Percentiles rank a stretch among this genome's conserved stretches.
phyloP scores from a whole-genome alignment of 2,888 invertebrate species.

The Epistrophella euchroma region DNA sequence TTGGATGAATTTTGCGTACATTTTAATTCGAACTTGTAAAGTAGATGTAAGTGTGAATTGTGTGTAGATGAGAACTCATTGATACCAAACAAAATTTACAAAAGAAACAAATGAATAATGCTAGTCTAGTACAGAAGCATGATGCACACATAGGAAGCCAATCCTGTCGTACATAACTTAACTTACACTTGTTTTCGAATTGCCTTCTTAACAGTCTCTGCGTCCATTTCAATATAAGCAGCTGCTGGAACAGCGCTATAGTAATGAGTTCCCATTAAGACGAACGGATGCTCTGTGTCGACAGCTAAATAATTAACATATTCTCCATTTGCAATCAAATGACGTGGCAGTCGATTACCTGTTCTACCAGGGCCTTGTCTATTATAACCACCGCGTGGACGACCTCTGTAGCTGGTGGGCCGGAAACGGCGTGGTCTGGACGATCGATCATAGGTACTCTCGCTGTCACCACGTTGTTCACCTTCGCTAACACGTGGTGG shows the following conservation, averaged over 20 bases:
- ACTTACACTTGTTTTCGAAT: conserved; percentile 96
- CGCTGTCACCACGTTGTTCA: conserved; percentile 66
- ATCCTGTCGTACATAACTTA: conserved; percentile 32
- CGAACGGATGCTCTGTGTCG: conserved; percentile 81
- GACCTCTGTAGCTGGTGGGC: conserved; percentile 81
- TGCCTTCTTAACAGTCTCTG: conserved; percentile 90
- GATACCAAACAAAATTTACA: neutral
- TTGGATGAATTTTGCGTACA: too few species aligned
- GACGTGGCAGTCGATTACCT: conserved; percentile 83
- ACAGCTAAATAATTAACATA: conserved; percentile 81
- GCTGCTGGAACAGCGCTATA: conserved; percentile 83
- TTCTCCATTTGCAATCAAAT: conserved; percentile 82
- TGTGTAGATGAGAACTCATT: neutral
- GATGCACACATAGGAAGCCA: conserved; percentile 15
- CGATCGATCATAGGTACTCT: conserved; percentile 76
- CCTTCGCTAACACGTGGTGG: conserved; percentile 69
- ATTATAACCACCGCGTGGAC: conserved; percentile 85
- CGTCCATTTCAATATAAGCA: conserved; percentile 82
- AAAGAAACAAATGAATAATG: neutral
- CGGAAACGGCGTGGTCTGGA: conserved; percentile 82
- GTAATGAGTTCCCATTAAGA: conserved; percentile 84
- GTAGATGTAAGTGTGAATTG: neutral
- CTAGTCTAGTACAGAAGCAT: conserved; percentile 3
- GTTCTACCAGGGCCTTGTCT: conserved; percentile 83
- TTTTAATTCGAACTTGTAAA: too few species aligned